Base-by-base conservation (phyloP, 2,113 vertebrate species). In the Pyrgilauda ruficollis region DNA sequence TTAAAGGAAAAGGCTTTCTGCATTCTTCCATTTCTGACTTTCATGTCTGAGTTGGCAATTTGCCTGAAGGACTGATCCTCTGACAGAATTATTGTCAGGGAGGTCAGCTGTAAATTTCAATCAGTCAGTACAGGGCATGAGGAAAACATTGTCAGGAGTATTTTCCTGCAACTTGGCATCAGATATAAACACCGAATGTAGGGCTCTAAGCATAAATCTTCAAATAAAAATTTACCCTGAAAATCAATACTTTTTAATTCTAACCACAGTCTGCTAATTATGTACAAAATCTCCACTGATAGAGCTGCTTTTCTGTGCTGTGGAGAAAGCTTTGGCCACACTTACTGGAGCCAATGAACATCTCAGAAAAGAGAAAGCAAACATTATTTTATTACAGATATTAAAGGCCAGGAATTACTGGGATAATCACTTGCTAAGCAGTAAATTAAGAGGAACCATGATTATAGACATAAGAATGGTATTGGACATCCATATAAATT, bases 91-190 rank as follows among this genome's bases (percentile, higher is more conserved):
- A 84, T 83, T 87, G 91, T 86, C 87, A 78, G 28, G 41, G 75
- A 94, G 63, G 84, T 91, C 58, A 80, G 89, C 95, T 85, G 89
- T 87, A 97, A 96, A 97, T 95, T 91, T 95, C 64, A 79, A 72
- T 95, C 92, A 87, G 78, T 95, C 69, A 79, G 31, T 77, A 9
- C 26, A 95, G 64, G 82, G 67, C 64, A 93, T 69, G 88, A 84
- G 78, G 52, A 96, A 97, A 96, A 95, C 26, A 62, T 2, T 92
- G 55, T 82, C 62, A 67, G 75, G 64, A 97, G 84, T 77, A 92
- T 91, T 96, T 93, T 85, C 89, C 58, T 90, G 63, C 76, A 96
- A 66, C 35, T 70, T 92, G 73, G 64, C 59, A 90, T 84, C 46
- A 81, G 28, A 95, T n/a, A 83, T 53, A 86, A 95, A 80, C 73